phyloP scores from a whole-genome alignment of 1,140 invertebrate species.

The Laupala kohalensis region DNA sequence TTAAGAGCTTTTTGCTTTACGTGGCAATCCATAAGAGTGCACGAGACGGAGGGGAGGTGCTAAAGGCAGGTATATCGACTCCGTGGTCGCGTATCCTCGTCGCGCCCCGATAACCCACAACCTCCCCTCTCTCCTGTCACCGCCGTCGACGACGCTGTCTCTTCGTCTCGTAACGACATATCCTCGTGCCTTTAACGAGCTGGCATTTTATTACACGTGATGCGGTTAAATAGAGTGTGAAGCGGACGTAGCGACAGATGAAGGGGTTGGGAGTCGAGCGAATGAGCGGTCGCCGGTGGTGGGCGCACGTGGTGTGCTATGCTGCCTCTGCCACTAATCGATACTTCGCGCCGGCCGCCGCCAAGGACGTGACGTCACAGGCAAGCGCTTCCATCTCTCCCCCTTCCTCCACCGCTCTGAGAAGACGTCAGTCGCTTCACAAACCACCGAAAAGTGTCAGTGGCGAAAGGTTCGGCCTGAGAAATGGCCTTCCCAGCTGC shows the following conservation, averaged over 20 bases:
- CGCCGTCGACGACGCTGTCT: neutral
- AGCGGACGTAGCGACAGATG: neutral
- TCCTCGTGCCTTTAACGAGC: neutral
- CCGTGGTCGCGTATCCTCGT: too few species aligned
- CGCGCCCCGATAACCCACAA: too few species aligned
- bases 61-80: too few species aligned
- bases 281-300: neutral
- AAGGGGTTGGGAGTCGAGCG: neutral
- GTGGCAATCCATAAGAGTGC: too few species aligned
- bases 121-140: neutral
- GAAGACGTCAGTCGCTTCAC: too few species aligned
- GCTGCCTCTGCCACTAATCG: neutral
- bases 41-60: too few species aligned
- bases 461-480: too few species aligned
- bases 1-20: too few species aligned
- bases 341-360: neutral
- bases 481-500: too few species aligned
- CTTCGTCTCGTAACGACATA: neutral
- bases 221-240: neutral
- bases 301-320: too few species aligned
- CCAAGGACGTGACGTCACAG: neutral
- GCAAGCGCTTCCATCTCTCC: neutral
- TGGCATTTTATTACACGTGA: neutral
- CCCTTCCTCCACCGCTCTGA: too few species aligned
- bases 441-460: too few species aligned